Conservation (phyloP, 2,888 invertebrate genomes). For the Xestia c-nigrum region DNA sequence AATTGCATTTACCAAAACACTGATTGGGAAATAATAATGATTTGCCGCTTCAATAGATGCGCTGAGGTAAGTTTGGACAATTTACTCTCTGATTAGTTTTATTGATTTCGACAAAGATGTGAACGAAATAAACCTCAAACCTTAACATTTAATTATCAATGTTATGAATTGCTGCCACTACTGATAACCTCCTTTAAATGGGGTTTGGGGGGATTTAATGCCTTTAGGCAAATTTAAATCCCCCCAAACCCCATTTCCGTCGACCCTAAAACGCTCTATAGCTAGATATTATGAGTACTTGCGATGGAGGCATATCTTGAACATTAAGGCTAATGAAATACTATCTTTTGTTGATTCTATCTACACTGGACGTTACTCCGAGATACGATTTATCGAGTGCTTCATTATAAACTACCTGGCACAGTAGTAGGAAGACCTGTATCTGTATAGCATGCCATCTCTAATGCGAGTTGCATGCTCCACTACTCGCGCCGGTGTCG, state of each 20-base stretch:
- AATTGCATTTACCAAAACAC: slow-evolving; percentile 23
- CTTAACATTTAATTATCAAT: neutral
- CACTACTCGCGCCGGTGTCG: slow-evolving; percentile 16
- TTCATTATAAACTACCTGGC: neutral
- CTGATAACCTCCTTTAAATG: too few species aligned
- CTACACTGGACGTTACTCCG: neutral
- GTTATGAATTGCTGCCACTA: neutral
- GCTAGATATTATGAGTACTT: too few species aligned
- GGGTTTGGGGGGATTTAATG: too few species aligned
- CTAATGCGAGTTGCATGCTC: slow-evolving; percentile 16
- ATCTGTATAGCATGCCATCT: slow-evolving; percentile 3
- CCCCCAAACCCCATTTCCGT: too few species aligned
- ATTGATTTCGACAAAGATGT: slow-evolving; percentile 8
- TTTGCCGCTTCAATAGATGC: slow-evolving; percentile 49
- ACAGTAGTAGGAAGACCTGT: neutral
- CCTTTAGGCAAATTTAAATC: too few species aligned
- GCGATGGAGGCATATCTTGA: neutral
- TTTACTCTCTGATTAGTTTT: slow-evolving; percentile 8
- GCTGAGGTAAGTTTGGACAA: slow-evolving; percentile 28
- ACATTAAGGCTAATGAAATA: neutral
- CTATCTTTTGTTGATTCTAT: neutral
- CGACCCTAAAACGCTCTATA: neutral
- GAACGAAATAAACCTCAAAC: neutral
- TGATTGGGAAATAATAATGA: slow-evolving; percentile 29
- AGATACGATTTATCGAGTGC: neutral